A percentile compares a stretch with the other conserved stretches of the same genome.
phyloP scores from a whole-genome alignment of 2,113 vertebrate genomes.

The Amphiprion percula region DNA sequence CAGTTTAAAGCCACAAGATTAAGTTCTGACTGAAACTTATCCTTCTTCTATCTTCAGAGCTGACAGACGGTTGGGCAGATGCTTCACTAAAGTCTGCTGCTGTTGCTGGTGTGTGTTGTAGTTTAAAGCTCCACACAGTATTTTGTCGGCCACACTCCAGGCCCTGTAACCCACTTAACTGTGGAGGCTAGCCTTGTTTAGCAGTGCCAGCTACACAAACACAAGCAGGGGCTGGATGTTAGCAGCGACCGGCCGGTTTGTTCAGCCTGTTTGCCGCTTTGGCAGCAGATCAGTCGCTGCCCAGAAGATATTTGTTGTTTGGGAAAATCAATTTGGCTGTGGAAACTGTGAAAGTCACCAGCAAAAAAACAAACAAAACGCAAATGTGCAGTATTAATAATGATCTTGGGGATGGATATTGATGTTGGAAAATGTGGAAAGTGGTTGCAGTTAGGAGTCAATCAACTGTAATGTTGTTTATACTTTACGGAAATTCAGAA shows the following conservation, averaged over 20 bases:
- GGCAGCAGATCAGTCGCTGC: constrained; percentile 1
- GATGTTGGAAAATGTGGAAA: too few relatives aligned
- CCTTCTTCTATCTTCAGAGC: constrained; percentile 26
- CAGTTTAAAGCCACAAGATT: constrained; percentile 42
- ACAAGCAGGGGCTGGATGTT: background rate
- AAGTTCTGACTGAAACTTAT: constrained; percentile 42
- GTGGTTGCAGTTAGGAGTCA: too few relatives aligned
- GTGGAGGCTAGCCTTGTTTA: background rate
- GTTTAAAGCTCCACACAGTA: background rate
- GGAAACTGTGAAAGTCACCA: constrained; percentile 3
- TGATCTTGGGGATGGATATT: too few relatives aligned
- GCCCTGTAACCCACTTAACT: background rate
- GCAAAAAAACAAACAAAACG: background rate
- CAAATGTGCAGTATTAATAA: background rate
- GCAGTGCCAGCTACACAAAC: background rate
- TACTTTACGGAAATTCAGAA: too few relatives aligned
- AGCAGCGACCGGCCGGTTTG: constrained; percentile 2
- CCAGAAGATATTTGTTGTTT: constrained; percentile 23
- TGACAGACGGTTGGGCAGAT: constrained; percentile 38
- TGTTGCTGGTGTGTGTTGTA: background rate
- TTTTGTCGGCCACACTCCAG: constrained; percentile 8
- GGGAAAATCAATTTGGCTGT: constrained; percentile 38
- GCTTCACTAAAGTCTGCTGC: constrained; percentile 6
- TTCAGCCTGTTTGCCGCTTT: constrained; percentile 4
- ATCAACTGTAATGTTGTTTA: too few relatives aligned